phyloP scores from a whole-genome alignment of 1,140 invertebrate genomes.

The Delia radicum region DNA sequence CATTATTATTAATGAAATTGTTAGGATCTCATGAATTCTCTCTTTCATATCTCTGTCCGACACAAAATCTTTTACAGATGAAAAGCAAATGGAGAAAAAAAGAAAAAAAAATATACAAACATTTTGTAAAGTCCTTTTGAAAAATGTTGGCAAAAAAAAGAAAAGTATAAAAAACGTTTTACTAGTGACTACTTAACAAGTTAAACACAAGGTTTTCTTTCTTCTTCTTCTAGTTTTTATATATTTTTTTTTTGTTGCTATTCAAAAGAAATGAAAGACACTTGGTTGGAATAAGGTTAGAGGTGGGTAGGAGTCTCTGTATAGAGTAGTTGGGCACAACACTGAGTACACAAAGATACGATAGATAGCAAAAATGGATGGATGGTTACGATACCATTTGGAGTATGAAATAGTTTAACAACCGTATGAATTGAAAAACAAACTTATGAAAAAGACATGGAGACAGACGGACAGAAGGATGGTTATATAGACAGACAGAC shows the following conservation, averaged over 20 bases:
- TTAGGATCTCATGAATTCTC: too few species aligned
- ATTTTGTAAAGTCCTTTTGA: constrained; percentile 15
- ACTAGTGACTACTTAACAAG: constrained; percentile 23
- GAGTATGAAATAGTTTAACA: constrained; percentile 21
- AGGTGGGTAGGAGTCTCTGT: not conserved
- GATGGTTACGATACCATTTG: constrained; percentile 5
- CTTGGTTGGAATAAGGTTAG: not conserved
- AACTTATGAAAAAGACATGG: constrained; percentile 3
- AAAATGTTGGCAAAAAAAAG: not conserved
- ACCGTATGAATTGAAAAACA: constrained; percentile 22
- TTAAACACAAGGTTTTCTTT: constrained; percentile 4
- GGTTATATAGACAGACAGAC: too few species aligned
- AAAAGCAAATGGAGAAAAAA: not conserved
- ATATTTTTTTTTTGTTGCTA: not conserved
- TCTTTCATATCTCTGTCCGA: too few species aligned
- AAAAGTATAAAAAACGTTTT: not conserved
- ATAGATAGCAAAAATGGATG: not conserved
- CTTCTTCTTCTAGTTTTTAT: not conserved
- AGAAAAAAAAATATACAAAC: not conserved
- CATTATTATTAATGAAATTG: too few species aligned
- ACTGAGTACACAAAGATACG: not conserved
- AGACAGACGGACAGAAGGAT: too few species aligned
- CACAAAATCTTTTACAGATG: not conserved
- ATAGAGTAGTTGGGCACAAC: too few species aligned
- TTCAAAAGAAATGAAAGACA: not conserved